These are phyloP conservation scores for Callyntrura guangdongensis DNA, from an alignment of 2,888 invertebrate genomes.

Conservation along the genomic window DNA sequence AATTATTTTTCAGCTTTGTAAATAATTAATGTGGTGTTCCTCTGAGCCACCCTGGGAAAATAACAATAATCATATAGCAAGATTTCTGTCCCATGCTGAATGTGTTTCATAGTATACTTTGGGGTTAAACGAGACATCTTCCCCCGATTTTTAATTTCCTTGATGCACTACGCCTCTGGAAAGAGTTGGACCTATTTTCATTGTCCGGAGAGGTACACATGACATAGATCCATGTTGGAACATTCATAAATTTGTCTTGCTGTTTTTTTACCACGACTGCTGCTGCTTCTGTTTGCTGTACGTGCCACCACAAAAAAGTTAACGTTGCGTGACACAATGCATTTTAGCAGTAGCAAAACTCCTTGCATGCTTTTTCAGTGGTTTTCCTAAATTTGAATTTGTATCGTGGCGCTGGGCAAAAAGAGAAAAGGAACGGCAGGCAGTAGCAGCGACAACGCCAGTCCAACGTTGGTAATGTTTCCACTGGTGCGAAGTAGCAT, in stretches of 20 bases:
- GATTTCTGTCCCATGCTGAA: not conserved
- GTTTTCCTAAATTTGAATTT: conserved; percentile 60
- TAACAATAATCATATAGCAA: not conserved
- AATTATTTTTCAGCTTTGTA: not conserved
- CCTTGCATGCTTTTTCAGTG: conserved; percentile 11
- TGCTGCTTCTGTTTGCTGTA: too few relatives aligned
- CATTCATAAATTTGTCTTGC: conserved; percentile 40
- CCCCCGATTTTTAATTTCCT: conserved; percentile 67
- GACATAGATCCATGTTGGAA: conserved; percentile 23
- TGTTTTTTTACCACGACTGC: not conserved
- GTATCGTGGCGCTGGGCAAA: not conserved
- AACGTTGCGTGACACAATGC: conserved; percentile 71
- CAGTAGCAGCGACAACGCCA: not conserved
- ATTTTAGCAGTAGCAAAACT: conserved; percentile 60
- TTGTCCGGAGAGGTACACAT: conserved; percentile 35
- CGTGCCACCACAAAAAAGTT: conserved; percentile 18
- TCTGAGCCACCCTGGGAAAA: not conserved
- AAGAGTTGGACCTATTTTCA: conserved; percentile 36
- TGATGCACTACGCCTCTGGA: conserved; percentile 8
- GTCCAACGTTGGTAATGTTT: not conserved
- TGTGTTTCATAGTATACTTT: not conserved
- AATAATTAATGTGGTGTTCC: not conserved
- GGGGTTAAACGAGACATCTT: conserved; percentile 34
- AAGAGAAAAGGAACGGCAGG: not conserved
- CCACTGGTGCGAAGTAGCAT: not conserved